Conservation (phyloP, 2,113 vertebrate genomes). For the Haplochromis vanheusdeni region DNA sequence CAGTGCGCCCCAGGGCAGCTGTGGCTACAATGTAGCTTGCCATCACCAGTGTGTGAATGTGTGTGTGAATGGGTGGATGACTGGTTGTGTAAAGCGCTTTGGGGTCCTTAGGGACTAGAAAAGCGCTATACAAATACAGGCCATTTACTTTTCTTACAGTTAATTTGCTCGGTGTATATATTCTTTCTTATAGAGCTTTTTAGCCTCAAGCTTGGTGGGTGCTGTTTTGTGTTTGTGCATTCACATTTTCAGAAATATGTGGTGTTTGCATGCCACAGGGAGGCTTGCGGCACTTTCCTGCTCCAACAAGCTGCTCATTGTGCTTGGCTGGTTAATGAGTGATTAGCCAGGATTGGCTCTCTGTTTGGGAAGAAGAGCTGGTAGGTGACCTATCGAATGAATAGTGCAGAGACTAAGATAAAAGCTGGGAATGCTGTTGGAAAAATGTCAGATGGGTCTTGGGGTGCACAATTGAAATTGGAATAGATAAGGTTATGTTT, state of each 20-base stretch:
- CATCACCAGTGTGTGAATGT: too few relatives aligned
- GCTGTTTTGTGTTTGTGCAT: not conserved
- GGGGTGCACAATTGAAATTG: not conserved
- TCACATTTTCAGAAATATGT: not conserved
- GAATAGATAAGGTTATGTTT: not conserved
- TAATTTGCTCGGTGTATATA: not conserved
- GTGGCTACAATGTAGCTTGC: too few relatives aligned
- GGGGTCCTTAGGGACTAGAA: too few relatives aligned
- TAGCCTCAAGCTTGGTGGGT: not conserved
- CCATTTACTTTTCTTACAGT: not conserved
- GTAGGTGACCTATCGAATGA: conserved; percentile 1
- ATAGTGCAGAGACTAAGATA: not conserved
- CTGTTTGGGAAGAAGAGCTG: not conserved
- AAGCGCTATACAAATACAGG: too few relatives aligned
- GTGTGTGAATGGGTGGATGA: too few relatives aligned
- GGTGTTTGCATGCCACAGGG: not conserved
- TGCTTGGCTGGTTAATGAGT: conserved; percentile 36
- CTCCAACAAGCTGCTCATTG: conserved; percentile 39
- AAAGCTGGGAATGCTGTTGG: not conserved
- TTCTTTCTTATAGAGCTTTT: not conserved
- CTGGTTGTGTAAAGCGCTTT: too few relatives aligned
- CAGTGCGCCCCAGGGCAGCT: too few relatives aligned
- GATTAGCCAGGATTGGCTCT: conserved; percentile 22
- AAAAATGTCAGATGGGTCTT: not conserved
- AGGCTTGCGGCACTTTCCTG: not conserved